Base-by-base conservation (phyloP, 2,113 vertebrate genomes). In the Vidua chalybeata region DNA sequence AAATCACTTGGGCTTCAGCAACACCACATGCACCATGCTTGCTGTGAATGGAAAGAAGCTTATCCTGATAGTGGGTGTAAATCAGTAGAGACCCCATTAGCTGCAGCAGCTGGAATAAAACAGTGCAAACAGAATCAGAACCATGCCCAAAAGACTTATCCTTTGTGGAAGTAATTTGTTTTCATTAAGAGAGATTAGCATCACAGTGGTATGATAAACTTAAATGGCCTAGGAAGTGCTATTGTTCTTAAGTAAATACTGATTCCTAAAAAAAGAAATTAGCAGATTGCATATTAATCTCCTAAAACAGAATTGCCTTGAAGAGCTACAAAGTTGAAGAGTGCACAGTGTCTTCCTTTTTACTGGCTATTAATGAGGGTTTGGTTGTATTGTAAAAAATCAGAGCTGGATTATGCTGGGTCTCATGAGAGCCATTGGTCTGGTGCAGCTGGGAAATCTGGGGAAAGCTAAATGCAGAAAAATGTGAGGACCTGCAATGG, bases 101-200 rank as follows among this genome's bases (percentile, higher is more conserved):
- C n/a, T 81, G 69, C 18, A 52, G n/a, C 27, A 67, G 49, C 39
- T 91, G 54, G 37, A 58, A 30, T 59, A 86, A 64, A 58, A 15
- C 28, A 35, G 24, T 10, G 43, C 18, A 41, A 83, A 54, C 7
- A 68, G 63, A 56, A 83, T 51, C 51, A 26, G 78, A 86, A 91
- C 90, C 45, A 5, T 33, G 59, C 43, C 72, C 76, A 62, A 43
- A 88, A 85, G 75, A 58, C 22, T 76, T 67, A 83, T 93, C 75
- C 56, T 87, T 90, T 37, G 37, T 56, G 43, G 46, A 85, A 83
- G 24, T 58, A 56, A 91, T 90, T 96, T 86, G 55, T 85, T 94
- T 88, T 91, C 82, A 91, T 95, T 84, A 94, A 28, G 33, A 71
- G 43, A 76, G 23, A 83, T 91, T 85, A 91, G 39, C 7, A 6